Evolutionary conservation across 2,113 vertebrate genomes (phyloP).

Genomic region (Puffinus mauretanicus): DNA sequence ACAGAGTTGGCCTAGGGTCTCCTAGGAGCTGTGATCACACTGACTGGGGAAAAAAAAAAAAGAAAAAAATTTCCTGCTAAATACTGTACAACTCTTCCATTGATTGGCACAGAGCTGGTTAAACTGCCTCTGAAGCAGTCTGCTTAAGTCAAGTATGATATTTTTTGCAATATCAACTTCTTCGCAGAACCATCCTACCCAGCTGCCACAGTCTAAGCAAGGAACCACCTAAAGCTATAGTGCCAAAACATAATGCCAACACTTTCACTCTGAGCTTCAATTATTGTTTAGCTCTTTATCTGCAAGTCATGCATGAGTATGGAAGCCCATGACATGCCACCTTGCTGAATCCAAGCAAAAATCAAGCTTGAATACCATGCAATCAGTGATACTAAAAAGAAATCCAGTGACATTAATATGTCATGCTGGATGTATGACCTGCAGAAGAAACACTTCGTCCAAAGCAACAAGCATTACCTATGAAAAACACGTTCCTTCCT

Average conservation of each 20-base stretch:
- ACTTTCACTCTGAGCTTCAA: not conserved
- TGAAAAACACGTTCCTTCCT: not conserved
- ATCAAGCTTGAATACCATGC: rapidly evolving
- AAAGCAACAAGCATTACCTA: not conserved
- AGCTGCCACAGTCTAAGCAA: not conserved
- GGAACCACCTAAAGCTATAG: not conserved
- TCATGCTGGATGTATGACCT: not conserved
- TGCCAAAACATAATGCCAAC: not conserved
- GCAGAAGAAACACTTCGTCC: not conserved
- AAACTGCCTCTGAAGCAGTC: not conserved
- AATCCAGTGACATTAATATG: not conserved
- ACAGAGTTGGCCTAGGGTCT: not conserved
- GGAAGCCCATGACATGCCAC: not conserved
- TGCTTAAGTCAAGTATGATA: not conserved
- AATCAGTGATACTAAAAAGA: not conserved
- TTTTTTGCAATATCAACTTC: not conserved
- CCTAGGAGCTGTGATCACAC: not conserved
- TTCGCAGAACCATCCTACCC: not conserved
- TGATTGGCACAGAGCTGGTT: not conserved
- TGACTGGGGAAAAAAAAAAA: not conserved
- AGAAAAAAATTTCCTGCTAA: not conserved
- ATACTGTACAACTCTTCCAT: not conserved
- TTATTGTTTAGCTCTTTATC: not conserved
- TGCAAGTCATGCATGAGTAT: rapidly evolving
- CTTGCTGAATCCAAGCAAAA: not conserved